These are phyloP conservation scores for Clistopyga incitator DNA, from an alignment of 2,888 invertebrate species.

Conservation along the genomic window DNA sequence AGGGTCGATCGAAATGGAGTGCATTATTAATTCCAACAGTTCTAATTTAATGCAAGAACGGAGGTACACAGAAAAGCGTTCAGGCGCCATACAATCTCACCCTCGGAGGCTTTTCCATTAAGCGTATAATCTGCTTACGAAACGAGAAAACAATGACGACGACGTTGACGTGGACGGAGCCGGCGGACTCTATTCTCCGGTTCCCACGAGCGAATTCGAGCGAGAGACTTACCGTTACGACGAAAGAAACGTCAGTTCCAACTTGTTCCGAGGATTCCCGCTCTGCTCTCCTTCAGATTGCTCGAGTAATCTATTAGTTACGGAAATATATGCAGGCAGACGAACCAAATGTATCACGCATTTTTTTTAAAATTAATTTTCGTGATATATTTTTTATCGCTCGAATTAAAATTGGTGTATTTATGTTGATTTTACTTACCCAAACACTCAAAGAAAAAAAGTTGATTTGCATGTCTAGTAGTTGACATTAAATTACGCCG, in stretches of 20 bases:
- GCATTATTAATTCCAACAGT: not conserved
- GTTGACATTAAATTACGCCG: too few species aligned
- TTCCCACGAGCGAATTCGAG: conserved; percentile 72
- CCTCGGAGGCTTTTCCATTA: conserved; percentile 42
- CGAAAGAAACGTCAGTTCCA: conserved; percentile 52
- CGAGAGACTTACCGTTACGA: conserved; percentile 67
- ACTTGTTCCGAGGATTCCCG: conserved; percentile 25
- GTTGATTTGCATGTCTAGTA: too few species aligned
- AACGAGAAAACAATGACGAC: conserved; percentile 41
- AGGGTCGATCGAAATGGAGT: not conserved
- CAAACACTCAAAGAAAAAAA: too few species aligned
- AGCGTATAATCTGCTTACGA: conserved; percentile 54
- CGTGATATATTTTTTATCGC: too few species aligned
- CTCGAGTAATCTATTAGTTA: not conserved
- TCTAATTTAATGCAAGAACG: not conserved
- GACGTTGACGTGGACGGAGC: conserved; percentile 25
- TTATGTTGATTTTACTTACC: too few species aligned
- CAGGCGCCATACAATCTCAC: conserved; percentile 18
- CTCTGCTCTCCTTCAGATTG: conserved; percentile 7
- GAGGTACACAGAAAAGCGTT: conserved; percentile 12
- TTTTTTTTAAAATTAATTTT: too few species aligned
- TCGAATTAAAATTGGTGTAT: too few species aligned
- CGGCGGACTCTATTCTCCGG: conserved; percentile 55
- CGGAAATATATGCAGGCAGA: not conserved
- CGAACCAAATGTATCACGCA: too few species aligned